Conservation (phyloP, 2,888 invertebrate genomes). For the Zelleria hepariella region DNA sequence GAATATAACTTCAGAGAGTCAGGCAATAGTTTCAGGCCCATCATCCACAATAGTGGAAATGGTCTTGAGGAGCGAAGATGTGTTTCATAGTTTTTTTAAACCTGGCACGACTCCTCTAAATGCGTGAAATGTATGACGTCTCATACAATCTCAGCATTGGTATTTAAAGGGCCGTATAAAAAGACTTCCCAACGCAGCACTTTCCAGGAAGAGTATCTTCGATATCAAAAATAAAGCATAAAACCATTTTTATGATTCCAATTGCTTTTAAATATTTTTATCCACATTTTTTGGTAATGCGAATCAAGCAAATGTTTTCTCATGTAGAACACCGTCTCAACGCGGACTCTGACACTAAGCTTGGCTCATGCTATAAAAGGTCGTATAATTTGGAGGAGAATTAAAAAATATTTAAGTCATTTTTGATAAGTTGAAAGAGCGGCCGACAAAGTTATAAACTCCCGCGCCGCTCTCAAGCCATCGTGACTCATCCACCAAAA, state of each 20-base stretch:
- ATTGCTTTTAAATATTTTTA: neutral
- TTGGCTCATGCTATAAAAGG: conserved; percentile 55
- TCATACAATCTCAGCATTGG: too few species aligned
- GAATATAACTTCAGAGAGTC: too few species aligned
- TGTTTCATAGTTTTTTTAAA: too few species aligned
- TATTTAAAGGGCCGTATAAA: too few species aligned
- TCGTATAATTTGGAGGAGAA: conserved; percentile 57
- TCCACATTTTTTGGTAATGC: conserved; percentile 30
- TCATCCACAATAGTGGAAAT: too few species aligned
- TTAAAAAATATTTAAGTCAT: conserved; percentile 46
- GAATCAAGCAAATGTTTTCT: conserved; percentile 58
- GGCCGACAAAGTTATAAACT: conserved; percentile 7
- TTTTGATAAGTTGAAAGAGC: conserved; percentile 43
- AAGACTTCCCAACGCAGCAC: neutral
- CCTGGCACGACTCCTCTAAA: too few species aligned
- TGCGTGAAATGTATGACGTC: too few species aligned
- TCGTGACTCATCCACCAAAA: conserved; percentile 10
- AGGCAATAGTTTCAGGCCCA: too few species aligned
- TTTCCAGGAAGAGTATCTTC: too few species aligned
- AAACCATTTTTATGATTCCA: neutral
- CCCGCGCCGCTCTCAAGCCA: conserved; percentile 9
- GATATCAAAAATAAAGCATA: neutral
- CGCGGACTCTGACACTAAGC: conserved; percentile 58
- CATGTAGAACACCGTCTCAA: conserved; percentile 41
- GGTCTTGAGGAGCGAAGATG: too few species aligned